Percentiles rank a stretch among this genome's conserved stretches.
Evolutionary conservation across 2,888 invertebrate genomes (phyloP).

Genomic region (Drosophila setosimentum): DNA sequence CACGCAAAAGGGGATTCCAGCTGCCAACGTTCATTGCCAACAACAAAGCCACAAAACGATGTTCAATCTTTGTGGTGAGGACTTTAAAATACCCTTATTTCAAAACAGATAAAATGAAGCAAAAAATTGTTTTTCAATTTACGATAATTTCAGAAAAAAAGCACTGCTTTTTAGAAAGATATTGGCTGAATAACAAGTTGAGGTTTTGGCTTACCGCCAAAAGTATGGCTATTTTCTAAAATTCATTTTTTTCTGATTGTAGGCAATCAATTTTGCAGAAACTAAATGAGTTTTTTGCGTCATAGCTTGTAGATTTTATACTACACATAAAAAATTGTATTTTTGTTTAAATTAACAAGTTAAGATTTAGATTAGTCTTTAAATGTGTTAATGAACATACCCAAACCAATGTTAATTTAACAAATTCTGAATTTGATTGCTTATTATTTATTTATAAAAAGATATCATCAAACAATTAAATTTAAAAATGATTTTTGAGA

Average conservation of each 20-base stretch:
- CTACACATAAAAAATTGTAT: too few relatives aligned
- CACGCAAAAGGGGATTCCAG: constrained; percentile 71
- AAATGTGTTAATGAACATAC: too few relatives aligned
- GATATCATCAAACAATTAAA: background rate
- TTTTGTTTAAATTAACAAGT: too few relatives aligned
- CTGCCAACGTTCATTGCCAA: constrained; percentile 68
- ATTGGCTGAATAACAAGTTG: background rate
- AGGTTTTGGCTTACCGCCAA: too few relatives aligned
- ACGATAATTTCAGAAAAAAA: too few relatives aligned
- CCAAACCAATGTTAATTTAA: too few relatives aligned
- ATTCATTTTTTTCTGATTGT: background rate
- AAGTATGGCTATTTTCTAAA: too few relatives aligned
- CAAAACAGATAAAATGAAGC: too few relatives aligned
- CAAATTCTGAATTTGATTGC: background rate
- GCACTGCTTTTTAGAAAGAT: background rate
- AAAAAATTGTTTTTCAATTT: too few relatives aligned
- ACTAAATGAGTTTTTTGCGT: too few relatives aligned
- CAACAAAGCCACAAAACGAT: background rate
- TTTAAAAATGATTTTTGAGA: background rate
- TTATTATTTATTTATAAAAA: background rate
- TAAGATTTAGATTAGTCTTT: too few relatives aligned
- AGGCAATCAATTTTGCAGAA: background rate
- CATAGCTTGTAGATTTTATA: too few relatives aligned
- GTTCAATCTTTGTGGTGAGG: background rate
- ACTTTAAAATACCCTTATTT: constrained; percentile 14